These are phyloP conservation scores for Ctenoplectra terminalis DNA, from an alignment of 1,140 invertebrate genomes.

Conservation along the genomic window DNA sequence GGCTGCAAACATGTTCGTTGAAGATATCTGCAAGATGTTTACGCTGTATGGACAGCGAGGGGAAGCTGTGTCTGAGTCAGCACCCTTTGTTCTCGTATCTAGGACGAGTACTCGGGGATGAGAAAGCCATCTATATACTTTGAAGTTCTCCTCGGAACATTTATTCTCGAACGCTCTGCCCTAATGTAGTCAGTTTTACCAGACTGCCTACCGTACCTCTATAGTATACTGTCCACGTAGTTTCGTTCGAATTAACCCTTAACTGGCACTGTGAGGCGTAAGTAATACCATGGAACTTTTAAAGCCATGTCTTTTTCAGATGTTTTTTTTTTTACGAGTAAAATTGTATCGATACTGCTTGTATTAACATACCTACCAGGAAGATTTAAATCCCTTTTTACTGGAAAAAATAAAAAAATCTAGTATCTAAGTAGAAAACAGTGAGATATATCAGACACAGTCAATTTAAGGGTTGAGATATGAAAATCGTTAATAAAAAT, in stretches of 20 bases:
- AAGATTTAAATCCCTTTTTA: too few relatives aligned
- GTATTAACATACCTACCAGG: too few relatives aligned
- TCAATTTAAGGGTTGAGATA: too few relatives aligned
- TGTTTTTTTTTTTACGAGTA: too few relatives aligned
- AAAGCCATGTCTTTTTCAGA: too few relatives aligned
- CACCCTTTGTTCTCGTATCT: slow-evolving; percentile 53
- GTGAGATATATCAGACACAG: too few relatives aligned
- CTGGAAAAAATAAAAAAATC: too few relatives aligned
- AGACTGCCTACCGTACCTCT: not conserved
- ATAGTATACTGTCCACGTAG: not conserved
- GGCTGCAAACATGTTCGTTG: not conserved
- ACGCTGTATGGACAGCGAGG: not conserved
- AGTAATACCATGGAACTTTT: too few relatives aligned
- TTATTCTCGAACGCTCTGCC: slow-evolving; percentile 28
- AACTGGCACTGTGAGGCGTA: too few relatives aligned
- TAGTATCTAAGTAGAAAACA: too few relatives aligned
- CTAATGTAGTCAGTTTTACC: slow-evolving; percentile 22
- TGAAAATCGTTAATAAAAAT: too few relatives aligned
- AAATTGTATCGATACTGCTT: too few relatives aligned
- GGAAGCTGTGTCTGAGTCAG: slow-evolving; percentile 39
- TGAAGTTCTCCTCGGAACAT: slow-evolving; percentile 21
- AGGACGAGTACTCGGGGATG: slow-evolving; percentile 31
- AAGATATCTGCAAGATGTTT: slow-evolving; percentile 14
- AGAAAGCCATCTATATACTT: slow-evolving; percentile 9
- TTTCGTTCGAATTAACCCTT: not conserved